phyloP scores from a whole-genome alignment of 2,888 invertebrate species.

The Eilema caniola region DNA sequence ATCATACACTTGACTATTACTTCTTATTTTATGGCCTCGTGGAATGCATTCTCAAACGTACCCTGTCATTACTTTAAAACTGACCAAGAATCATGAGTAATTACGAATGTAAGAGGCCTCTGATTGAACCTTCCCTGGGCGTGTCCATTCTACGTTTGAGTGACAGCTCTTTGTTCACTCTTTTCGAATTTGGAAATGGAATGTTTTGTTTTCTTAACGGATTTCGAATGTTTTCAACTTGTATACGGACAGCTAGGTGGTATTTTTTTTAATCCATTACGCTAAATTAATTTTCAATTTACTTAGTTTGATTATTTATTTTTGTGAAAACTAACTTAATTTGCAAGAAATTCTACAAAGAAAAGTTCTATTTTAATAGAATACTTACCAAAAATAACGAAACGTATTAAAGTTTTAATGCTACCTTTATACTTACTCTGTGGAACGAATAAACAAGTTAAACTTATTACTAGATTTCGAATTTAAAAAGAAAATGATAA shows the following conservation, averaged over 20 bases:
- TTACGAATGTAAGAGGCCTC: slow-evolving; percentile 63
- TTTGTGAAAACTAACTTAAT: not conserved
- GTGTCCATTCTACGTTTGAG: slow-evolving; percentile 71
- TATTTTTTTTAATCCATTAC: slow-evolving; percentile 5
- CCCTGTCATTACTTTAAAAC: slow-evolving; percentile 75
- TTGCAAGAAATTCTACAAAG: not conserved
- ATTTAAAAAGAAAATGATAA: slow-evolving; percentile 17
- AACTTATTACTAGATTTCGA: slow-evolving; percentile 5
- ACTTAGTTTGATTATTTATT: not conserved
- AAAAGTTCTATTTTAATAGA: not conserved
- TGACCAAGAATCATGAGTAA: slow-evolving; percentile 70
- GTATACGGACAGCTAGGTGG: slow-evolving; percentile 9
- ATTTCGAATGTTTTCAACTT: slow-evolving; percentile 42
- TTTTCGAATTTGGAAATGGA: slow-evolving; percentile 62
- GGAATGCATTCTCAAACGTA: slow-evolving; percentile 68
- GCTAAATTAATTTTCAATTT: not conserved
- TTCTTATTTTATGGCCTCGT: slow-evolving; percentile 58
- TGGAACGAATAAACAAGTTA: not conserved
- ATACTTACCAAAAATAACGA: not conserved
- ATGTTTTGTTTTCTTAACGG: slow-evolving; percentile 63
- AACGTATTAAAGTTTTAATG: not conserved
- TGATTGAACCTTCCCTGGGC: slow-evolving; percentile 65
- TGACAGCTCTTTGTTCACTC: slow-evolving; percentile 68
- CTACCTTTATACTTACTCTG: not conserved
- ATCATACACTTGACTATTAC: slow-evolving; percentile 42